Evolutionary conservation across 2,797 vertebrate genomes (phyloP), one percentile per base, ranked within the genome.

Genomic region (Sebastolobus alascanus): DNA sequence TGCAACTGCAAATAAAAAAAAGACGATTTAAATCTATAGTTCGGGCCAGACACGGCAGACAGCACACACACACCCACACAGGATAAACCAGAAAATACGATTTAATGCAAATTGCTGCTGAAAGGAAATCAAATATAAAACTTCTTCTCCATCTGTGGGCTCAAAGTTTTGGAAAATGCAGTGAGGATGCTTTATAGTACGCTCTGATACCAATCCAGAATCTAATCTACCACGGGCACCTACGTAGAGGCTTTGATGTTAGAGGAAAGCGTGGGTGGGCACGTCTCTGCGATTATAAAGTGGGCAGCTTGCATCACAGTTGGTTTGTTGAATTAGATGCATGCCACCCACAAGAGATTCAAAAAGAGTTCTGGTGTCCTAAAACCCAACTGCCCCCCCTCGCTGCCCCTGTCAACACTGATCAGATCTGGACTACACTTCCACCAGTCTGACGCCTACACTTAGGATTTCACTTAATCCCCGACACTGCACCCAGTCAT

Each of bases 241-340:
- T 70, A 60, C 68, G 31, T 58, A 16, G 54, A 71, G 5, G 35
- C 82, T 85, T 84, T 88, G 81, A 89, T 86, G 82, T 76, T 3
- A 5, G 73, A 71, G 59, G 68, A 65, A 69, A 6, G 77, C 5
- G 77, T 72, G 79, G 87, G 83, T 56, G 75, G 79, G 63, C 72
- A 29, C 35, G 79, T 73, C 74, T 75, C 58, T 71, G 83, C 29
- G 31, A 88, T 86, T 80, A 79, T n/a, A 8, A 72, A 89, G 78
- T 77, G 77, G 81, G 81, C 75, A 68, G 87, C 79, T 85, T 73
- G 70, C 76, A 85, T 82, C 86, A 79, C 83, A 76, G 75, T 81
- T 70, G 63, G 68, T 90, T 81, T 75, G 79, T 31, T 65, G 46
- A 82, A 84, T 75, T 73, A 59, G 61, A 79, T 3, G 33, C 79